Conservation (phyloP, 2,113 vertebrate species). For the Phoenicopterus ruber region DNA sequence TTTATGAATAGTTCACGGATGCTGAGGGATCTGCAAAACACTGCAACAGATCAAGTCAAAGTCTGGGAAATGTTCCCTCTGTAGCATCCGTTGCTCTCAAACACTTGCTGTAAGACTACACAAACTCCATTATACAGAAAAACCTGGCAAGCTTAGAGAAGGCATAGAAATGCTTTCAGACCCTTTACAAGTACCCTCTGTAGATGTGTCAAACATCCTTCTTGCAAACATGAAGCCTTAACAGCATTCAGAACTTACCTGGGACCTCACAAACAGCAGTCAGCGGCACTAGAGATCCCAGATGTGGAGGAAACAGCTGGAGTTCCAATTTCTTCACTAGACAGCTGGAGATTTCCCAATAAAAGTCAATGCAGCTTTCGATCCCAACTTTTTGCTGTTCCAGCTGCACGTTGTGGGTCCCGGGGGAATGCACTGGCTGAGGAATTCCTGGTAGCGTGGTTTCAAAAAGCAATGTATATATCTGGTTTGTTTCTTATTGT, state of each 20-base stretch:
- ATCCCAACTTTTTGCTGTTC: background rate
- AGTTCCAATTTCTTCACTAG: background rate
- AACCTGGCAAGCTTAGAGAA: background rate
- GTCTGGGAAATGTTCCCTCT: background rate
- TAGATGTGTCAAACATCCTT: background rate
- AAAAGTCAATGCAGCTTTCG: background rate
- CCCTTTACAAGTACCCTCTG: background rate
- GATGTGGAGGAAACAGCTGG: conserved; percentile 47
- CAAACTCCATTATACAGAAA: background rate
- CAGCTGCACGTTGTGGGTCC: background rate
- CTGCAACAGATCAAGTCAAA: background rate
- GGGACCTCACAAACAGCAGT: background rate
- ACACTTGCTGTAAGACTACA: background rate
- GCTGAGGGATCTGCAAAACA: background rate
- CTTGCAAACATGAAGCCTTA: background rate
- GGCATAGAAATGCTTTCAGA: background rate
- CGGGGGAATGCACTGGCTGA: background rate
- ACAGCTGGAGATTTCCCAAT: conserved; percentile 37
- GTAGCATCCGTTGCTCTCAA: background rate
- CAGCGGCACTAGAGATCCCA: background rate
- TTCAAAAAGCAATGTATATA: background rate
- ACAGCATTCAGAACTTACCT: conserved; percentile 20
- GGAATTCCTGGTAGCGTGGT: background rate
- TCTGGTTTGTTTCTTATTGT: background rate
- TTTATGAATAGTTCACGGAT: background rate